Evolutionary conservation across 2,888 invertebrate species (phyloP).

Genomic region (Mimachlamys varia): DNA sequence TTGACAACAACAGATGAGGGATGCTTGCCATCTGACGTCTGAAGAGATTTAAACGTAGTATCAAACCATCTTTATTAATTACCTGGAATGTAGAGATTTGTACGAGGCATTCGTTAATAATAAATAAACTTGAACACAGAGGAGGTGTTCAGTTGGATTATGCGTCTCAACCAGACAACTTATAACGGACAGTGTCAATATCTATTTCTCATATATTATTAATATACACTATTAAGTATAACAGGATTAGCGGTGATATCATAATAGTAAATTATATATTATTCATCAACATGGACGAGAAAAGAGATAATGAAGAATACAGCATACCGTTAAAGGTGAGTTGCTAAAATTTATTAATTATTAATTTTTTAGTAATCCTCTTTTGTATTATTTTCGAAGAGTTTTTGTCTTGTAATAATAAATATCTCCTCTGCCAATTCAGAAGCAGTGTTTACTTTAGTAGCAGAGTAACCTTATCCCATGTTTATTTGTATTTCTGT

Average conservation of each 20-base stretch:
- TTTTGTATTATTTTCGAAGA: too few species aligned
- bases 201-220: slow-evolving; percentile 6
- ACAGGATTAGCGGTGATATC: not conserved
- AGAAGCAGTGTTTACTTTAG: too few species aligned
- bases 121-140: not conserved
- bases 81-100: not conserved
- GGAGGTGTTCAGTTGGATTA: not conserved
- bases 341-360: not conserved
- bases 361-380: too few species aligned
- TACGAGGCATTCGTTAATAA: not conserved
- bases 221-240: not conserved
- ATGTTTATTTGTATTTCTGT: too few species aligned
- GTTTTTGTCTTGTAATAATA: too few species aligned
- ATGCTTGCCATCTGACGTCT: slow-evolving; percentile 2
- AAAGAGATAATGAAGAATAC: not conserved
- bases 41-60: not conserved
- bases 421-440: too few species aligned
- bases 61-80: not conserved
- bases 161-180: not conserved
- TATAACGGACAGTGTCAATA: not conserved
- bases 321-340: not conserved
- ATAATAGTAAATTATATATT: not conserved
- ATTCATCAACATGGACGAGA: not conserved
- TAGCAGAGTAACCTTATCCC: too few species aligned
- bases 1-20: not conserved